Evolutionary conservation across 2,888 invertebrate genomes (phyloP).

Genomic region (Torymus tubicola): DNA sequence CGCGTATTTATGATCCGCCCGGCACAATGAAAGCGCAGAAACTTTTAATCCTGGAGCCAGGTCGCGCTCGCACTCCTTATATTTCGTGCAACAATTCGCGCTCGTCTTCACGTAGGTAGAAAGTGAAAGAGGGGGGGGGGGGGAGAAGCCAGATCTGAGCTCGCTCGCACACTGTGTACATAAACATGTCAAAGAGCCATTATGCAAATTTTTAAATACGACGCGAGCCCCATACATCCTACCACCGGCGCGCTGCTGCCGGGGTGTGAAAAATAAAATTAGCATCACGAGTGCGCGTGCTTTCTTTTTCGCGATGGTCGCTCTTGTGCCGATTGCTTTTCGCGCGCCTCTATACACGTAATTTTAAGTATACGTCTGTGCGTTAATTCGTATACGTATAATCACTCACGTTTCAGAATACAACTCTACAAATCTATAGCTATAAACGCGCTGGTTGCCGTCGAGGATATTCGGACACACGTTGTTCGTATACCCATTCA

Average conservation of each 20-base stretch:
- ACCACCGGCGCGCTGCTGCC: slow-evolving; percentile 41
- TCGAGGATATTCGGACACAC: too few relatives aligned
- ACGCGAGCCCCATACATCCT: slow-evolving; percentile 55
- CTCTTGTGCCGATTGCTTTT: background rate
- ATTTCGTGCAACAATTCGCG: slow-evolving; percentile 65
- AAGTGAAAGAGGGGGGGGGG: slow-evolving; percentile 3
- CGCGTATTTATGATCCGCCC: slow-evolving; percentile 73
- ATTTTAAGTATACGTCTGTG: too few relatives aligned
- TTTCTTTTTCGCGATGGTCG: background rate
- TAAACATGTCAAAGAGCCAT: slow-evolving; percentile 74
- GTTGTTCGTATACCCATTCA: too few relatives aligned
- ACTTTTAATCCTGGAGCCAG: slow-evolving; percentile 70
- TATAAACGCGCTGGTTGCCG: too few relatives aligned
- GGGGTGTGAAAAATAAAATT: slow-evolving; percentile 74
- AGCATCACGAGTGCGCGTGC: slow-evolving; percentile 63
- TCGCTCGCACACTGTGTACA: slow-evolving; percentile 67
- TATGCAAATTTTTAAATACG: slow-evolving; percentile 76
- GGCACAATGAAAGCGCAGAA: slow-evolving; percentile 66
- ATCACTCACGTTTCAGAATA: too few relatives aligned
- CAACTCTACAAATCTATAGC: too few relatives aligned
- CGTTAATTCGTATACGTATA: too few relatives aligned
- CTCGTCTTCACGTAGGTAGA: slow-evolving; percentile 61
- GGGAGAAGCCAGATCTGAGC: background rate
- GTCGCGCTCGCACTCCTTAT: slow-evolving; percentile 62
- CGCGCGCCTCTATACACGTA: too few relatives aligned